These are phyloP conservation scores for Cavia porcellus DNA, from an alignment of 2,113 vertebrate species.

Conservation along the genomic window DNA sequence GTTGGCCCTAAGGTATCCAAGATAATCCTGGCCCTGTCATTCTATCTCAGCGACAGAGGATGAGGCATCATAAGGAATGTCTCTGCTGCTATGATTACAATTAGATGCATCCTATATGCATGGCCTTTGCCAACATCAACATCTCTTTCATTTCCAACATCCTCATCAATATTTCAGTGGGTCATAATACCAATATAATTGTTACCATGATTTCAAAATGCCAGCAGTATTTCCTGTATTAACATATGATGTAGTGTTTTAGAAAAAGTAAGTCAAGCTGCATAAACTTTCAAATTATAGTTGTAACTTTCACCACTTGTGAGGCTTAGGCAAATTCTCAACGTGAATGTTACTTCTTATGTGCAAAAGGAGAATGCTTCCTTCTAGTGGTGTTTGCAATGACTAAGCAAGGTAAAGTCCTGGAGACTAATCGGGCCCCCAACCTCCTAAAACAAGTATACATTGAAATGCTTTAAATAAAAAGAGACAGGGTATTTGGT, in stretches of 20 bases:
- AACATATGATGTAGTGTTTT: neutral
- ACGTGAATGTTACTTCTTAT: conserved; percentile 30
- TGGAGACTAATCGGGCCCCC: neutral
- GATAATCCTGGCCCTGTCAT: neutral
- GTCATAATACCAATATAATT: neutral
- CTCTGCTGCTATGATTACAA: neutral
- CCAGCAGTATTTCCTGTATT: neutral
- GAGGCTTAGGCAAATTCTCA: neutral
- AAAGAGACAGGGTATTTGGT: neutral
- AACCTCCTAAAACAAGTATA: neutral
- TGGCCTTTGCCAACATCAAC: neutral
- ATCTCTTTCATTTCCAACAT: neutral
- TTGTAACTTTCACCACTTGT: neutral
- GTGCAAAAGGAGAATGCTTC: neutral
- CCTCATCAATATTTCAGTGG: neutral
- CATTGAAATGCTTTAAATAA: neutral
- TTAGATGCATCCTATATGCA: neutral
- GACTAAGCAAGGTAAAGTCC: neutral
- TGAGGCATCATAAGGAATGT: neutral
- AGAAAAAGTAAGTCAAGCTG: neutral
- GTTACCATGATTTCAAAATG: neutral
- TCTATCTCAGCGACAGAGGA: neutral
- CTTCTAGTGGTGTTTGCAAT: neutral
- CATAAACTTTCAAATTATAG: conserved; percentile 11
- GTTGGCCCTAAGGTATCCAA: neutral